A percentile compares a stretch with the other conserved stretches of the same genome.
phyloP scores from a whole-genome alignment of 1,140 invertebrate species.

The Polyergus mexicanus region DNA sequence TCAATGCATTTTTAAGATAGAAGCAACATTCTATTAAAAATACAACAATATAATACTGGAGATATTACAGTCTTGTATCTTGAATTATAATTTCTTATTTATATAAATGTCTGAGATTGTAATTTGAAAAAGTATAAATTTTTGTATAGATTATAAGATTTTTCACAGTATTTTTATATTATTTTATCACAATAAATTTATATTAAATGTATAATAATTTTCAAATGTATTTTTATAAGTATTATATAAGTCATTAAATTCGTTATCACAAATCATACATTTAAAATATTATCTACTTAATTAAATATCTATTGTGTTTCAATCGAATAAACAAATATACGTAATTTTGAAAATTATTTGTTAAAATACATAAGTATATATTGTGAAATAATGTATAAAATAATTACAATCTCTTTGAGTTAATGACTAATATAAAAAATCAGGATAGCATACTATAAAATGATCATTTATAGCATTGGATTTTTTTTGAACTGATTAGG shows the following conservation, averaged over 20 bases:
- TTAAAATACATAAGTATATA: not conserved
- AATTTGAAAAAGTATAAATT: constrained; percentile 12
- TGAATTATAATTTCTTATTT: not conserved
- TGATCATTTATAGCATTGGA: constrained; percentile 5
- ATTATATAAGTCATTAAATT: not conserved
- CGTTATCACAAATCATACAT: not conserved
- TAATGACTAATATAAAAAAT: constrained; percentile 12
- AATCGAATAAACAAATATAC: constrained; percentile 16
- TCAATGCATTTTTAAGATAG: not conserved
- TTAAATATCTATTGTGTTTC: not conserved
- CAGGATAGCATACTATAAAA: not conserved
- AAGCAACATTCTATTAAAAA: not conserved
- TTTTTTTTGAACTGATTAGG: not conserved
- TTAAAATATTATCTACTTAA: constrained; percentile 26
- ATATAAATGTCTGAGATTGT: not conserved
- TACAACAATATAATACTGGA: not conserved
- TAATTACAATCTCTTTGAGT: not conserved
- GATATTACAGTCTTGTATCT: not conserved
- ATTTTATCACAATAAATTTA: constrained; percentile 22
- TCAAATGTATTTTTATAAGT: not conserved
- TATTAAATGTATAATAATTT: not conserved
- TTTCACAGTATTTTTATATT: not conserved
- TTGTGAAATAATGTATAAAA: constrained; percentile 6
- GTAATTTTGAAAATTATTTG: not conserved
- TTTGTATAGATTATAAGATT: not conserved